These are phyloP conservation scores for Sarcophaga peregrina DNA, from an alignment of 1,140 invertebrate genomes.

Conservation along the genomic window DNA sequence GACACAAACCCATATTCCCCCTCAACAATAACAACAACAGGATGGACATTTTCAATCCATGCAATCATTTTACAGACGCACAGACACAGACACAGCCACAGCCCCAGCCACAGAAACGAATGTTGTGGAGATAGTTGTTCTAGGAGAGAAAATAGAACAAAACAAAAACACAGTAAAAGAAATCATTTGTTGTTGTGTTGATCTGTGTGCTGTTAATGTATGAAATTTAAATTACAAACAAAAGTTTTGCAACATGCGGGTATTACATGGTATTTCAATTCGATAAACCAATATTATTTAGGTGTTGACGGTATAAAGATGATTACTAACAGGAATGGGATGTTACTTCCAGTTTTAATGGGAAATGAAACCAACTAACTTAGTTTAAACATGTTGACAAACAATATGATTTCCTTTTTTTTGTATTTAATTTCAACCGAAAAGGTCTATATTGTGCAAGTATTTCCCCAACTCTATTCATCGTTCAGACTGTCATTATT, in stretches of 20 bases:
- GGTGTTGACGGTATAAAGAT: conserved; percentile 7
- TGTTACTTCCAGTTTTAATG: too few relatives aligned
- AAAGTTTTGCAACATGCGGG: neutral
- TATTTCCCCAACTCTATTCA: too few relatives aligned
- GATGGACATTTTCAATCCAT: conserved; percentile 1
- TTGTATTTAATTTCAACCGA: too few relatives aligned
- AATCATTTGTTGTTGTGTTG: neutral
- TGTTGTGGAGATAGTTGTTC: neutral
- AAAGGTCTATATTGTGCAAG: too few relatives aligned
- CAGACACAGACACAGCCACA: neutral
- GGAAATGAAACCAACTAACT: too few relatives aligned
- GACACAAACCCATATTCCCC: neutral
- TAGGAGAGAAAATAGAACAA: too few relatives aligned
- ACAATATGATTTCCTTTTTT: too few relatives aligned
- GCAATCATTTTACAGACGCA: neutral
- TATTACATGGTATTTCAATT: neutral
- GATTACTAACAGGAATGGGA: neutral
- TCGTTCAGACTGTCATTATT: too few relatives aligned
- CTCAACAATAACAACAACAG: neutral
- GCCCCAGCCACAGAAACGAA: neutral
- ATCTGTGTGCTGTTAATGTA: neutral
- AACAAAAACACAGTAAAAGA: neutral
- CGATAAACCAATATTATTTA: neutral
- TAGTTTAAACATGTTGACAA: too few relatives aligned
- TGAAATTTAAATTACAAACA: neutral